Conservation (phyloP, 2,888 invertebrate genomes). For the Phaedon cochleariae region DNA sequence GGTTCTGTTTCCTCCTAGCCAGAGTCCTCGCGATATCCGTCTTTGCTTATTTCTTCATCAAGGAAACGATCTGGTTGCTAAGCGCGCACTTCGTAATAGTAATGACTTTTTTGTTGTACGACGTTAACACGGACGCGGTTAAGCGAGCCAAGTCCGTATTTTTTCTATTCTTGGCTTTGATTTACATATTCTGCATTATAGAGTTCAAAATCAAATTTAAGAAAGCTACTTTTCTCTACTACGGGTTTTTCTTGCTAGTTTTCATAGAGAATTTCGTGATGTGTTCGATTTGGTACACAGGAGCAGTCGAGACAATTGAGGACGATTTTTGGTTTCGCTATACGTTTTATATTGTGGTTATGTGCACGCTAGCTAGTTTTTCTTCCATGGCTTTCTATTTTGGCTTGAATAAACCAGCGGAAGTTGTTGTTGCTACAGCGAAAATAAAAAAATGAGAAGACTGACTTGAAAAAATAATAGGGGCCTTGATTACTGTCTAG, state of each 20-base stretch:
- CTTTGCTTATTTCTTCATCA: constrained; percentile 74
- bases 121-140: constrained; percentile 67
- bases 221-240: constrained; percentile 75
- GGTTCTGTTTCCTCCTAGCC: constrained; percentile 79
- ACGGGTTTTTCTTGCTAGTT: constrained; percentile 72
- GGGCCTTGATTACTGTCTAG: too few relatives aligned
- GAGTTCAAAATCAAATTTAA: constrained; percentile 83
- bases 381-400: constrained; percentile 72
- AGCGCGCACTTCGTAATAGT: constrained; percentile 73
- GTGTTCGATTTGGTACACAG: constrained; percentile 74
- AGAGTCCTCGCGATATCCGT: constrained; percentile 75
- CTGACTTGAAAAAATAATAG: too few relatives aligned
- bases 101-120: constrained; percentile 71
- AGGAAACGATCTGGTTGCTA: constrained; percentile 68
- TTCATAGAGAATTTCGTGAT: constrained; percentile 73
- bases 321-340: constrained; percentile 76
- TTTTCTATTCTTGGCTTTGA: constrained; percentile 75
- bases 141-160: constrained; percentile 63
- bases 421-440: constrained; percentile 51
- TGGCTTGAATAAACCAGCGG: constrained; percentile 69
- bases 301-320: constrained; percentile 64
- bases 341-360: constrained; percentile 70
- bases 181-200: constrained; percentile 79
- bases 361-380: constrained; percentile 68
- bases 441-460: constrained; percentile 12